phyloP scores from a whole-genome alignment of 2,888 invertebrate species.

The Nipponacmea schrenckii region DNA sequence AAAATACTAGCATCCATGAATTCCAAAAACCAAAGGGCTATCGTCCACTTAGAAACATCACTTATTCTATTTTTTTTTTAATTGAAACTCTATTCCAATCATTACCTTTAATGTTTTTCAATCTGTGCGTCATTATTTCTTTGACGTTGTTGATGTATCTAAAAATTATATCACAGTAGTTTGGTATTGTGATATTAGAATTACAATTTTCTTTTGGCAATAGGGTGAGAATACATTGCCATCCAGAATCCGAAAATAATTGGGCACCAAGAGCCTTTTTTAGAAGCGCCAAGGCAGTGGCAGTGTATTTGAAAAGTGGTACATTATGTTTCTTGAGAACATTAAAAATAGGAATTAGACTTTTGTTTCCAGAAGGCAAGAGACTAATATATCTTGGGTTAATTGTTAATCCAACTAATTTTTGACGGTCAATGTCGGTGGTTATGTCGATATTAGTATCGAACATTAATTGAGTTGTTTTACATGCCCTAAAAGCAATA shows the following conservation, averaged over 20 bases:
- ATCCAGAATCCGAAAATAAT: background rate
- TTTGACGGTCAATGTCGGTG: background rate
- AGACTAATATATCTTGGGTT: background rate
- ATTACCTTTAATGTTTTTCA: background rate
- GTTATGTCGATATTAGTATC: background rate
- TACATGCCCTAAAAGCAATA: background rate
- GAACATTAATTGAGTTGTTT: background rate
- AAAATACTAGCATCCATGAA: background rate
- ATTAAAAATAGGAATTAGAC: too few relatives aligned
- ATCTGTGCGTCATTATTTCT: background rate
- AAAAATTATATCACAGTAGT: background rate
- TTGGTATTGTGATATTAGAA: background rate
- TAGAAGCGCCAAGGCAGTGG: too few relatives aligned
- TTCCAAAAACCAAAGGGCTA: background rate
- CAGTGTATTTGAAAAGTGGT: too few relatives aligned
- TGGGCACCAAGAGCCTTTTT: too few relatives aligned
- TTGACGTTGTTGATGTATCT: background rate
- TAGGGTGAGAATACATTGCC: background rate
- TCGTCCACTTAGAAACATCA: background rate
- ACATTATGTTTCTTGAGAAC: too few relatives aligned
- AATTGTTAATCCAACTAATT: background rate
- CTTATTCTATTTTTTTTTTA: background rate
- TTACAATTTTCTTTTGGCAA: background rate
- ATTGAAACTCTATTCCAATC: background rate
- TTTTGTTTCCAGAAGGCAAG: background rate